phyloP scores from a whole-genome alignment of 2,888 invertebrate genomes.

The Arenicola marina region DNA sequence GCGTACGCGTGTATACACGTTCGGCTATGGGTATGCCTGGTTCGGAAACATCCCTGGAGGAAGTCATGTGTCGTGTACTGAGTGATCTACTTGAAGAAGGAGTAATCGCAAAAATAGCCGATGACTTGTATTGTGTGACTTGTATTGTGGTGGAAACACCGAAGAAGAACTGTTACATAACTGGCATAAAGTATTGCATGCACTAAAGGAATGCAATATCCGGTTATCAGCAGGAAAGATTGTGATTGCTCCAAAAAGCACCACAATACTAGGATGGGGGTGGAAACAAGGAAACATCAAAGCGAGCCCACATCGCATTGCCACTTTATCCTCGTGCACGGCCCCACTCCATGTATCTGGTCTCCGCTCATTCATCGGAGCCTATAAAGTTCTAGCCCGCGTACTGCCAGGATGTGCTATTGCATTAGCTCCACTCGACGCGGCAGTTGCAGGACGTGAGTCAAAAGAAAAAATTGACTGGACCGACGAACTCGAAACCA shows the following conservation, averaged over 20 bases:
- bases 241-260: background rate
- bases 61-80: conserved; percentile 26
- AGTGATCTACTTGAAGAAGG: conserved; percentile 29
- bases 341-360: background rate
- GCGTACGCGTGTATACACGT: conserved; percentile 19
- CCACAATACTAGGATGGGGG: conserved; percentile 9
- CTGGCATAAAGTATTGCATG: conserved; percentile 26
- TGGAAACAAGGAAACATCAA: conserved; percentile 3
- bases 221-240: background rate
- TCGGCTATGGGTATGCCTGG: conserved; percentile 34
- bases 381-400: background rate
- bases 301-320: conserved; percentile 13
- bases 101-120: conserved; percentile 21
- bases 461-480: background rate
- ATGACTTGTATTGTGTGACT: conserved; percentile 31
- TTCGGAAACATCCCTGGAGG: conserved; percentile 27
- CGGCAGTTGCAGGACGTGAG: background rate
- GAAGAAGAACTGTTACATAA: conserved; percentile 13
- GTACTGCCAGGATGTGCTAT: background rate
- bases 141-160: conserved; percentile 7
- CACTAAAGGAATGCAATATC: conserved; percentile 11
- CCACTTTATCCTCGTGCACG: conserved; percentile 5
- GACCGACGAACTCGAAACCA: background rate
- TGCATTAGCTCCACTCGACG: background rate
- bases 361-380: conserved; percentile 4